These are phyloP conservation scores for Dryas iulia DNA, from an alignment of 1,140 invertebrate species.

Conservation along the genomic window DNA sequence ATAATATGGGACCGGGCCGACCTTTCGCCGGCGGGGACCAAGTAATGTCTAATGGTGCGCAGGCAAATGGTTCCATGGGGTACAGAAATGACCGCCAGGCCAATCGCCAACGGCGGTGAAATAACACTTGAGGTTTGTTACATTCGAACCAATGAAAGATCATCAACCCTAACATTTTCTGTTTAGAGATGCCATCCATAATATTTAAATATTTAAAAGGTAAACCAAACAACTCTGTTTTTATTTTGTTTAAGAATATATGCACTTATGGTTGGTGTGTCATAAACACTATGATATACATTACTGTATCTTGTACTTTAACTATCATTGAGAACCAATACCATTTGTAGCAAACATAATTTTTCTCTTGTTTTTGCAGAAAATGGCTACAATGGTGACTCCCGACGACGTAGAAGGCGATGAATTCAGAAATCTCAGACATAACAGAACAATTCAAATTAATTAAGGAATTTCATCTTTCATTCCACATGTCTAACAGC, in stretches of 20 bases:
- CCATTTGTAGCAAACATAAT: background rate
- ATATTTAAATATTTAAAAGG: constrained; percentile 11
- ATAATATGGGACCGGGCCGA: constrained; percentile 64
- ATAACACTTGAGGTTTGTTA: constrained; percentile 69
- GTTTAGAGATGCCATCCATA: constrained; percentile 37
- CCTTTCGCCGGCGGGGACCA: constrained; percentile 52
- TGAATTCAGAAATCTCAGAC: constrained; percentile 36
- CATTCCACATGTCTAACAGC: constrained; percentile 48
- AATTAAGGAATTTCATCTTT: constrained; percentile 26
- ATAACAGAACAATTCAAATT: constrained; percentile 22
- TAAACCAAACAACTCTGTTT: background rate
- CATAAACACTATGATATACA: constrained; percentile 23
- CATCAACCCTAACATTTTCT: constrained; percentile 53
- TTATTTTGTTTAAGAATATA: constrained; percentile 1
- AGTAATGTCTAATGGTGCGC: constrained; percentile 50
- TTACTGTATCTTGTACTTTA: constrained; percentile 10
- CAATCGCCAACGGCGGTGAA: constrained; percentile 72
- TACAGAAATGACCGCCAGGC: constrained; percentile 76
- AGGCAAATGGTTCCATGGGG: constrained; percentile 73
- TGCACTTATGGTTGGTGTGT: constrained; percentile 38
- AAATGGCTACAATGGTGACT: constrained; percentile 72
- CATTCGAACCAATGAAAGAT: constrained; percentile 72
- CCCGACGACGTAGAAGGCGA: constrained; percentile 68
- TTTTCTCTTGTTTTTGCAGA: constrained; percentile 63
- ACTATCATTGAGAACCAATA: background rate